Evolutionary conservation across 2,888 invertebrate genomes (phyloP).

Genomic region (Apodemia hepburni): DNA sequence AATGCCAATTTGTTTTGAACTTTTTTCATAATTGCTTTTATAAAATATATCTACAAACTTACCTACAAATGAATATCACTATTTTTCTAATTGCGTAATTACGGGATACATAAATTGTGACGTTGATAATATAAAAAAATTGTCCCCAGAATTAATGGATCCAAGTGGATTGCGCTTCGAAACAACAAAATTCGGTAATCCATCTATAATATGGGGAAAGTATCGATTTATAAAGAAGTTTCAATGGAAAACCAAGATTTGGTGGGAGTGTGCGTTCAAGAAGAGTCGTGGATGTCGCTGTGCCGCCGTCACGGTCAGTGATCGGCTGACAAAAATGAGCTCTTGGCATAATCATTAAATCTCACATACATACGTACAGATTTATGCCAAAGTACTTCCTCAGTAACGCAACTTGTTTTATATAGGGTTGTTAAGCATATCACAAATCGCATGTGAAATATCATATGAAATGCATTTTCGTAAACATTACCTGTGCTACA

Average conservation of each 20-base stretch:
- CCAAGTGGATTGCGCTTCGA: constrained; percentile 43
- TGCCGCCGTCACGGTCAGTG: constrained; percentile 56
- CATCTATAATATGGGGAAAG: constrained; percentile 60
- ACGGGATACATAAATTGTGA: no score
- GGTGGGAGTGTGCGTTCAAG: constrained; percentile 66
- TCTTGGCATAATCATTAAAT: constrained; percentile 61
- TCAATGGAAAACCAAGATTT: constrained; percentile 54
- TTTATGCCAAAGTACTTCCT: neutral
- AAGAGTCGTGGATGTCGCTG: constrained; percentile 57
- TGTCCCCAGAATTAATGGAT: constrained; percentile 28
- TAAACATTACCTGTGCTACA: no score
- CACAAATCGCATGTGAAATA: no score
- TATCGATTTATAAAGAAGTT: constrained; percentile 63
- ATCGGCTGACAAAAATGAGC: constrained; percentile 55
- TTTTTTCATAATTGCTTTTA: no score
- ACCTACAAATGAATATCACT: no score
- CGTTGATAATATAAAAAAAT: constrained; percentile 9
- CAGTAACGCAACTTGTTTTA: no score
- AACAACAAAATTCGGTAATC: constrained; percentile 58
- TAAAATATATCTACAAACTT: no score
- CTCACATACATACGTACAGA: neutral
- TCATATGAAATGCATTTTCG: no score
- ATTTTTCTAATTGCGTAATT: no score
- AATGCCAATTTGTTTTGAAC: no score
- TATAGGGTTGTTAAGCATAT: no score